A percentile compares a stretch with the other conserved stretches of the same genome.
Evolutionary conservation across 2,113 vertebrate species (phyloP).

Genomic region (Microcebus griseorufus): DNA sequence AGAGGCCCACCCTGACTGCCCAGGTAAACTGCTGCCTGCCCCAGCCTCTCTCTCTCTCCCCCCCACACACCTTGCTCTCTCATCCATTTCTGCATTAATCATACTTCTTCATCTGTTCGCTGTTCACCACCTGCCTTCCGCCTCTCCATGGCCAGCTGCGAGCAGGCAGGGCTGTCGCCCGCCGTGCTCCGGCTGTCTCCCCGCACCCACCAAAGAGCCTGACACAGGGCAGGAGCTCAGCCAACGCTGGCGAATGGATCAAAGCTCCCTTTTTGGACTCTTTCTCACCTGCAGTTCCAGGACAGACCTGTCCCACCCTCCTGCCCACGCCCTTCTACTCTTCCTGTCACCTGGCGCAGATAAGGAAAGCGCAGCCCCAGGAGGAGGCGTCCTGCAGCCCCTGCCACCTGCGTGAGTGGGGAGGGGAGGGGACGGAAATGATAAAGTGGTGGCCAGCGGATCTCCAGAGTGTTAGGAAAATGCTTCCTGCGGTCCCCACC

Average conservation of each 20-base stretch:
- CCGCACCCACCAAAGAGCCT: not conserved
- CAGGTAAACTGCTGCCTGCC: no score
- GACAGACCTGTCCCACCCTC: not conserved
- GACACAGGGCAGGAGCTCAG: not conserved
- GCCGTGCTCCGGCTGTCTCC: not conserved
- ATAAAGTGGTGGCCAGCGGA: accelerated
- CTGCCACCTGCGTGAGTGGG: accelerated
- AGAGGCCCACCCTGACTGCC: not conserved
- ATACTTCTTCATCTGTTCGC: not conserved
- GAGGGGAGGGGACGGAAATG: not conserved
- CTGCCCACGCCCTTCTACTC: not conserved
- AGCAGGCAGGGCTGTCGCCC: not conserved
- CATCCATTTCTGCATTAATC: not conserved
- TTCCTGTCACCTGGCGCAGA: no score
- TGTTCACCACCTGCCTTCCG: no score
- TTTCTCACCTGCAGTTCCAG: not conserved
- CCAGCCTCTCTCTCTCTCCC: no score
- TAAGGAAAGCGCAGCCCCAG: not conserved
- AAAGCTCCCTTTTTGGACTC: not conserved
- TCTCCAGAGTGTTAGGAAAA: not conserved
- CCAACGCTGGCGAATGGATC: accelerated
- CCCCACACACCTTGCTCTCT: not conserved
- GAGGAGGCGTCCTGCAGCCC: no score
- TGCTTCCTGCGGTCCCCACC: not conserved
- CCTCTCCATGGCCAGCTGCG: not conserved